Evolutionary conservation across 2,888 invertebrate species (phyloP).

Genomic region (Sminthurinus aureus): DNA sequence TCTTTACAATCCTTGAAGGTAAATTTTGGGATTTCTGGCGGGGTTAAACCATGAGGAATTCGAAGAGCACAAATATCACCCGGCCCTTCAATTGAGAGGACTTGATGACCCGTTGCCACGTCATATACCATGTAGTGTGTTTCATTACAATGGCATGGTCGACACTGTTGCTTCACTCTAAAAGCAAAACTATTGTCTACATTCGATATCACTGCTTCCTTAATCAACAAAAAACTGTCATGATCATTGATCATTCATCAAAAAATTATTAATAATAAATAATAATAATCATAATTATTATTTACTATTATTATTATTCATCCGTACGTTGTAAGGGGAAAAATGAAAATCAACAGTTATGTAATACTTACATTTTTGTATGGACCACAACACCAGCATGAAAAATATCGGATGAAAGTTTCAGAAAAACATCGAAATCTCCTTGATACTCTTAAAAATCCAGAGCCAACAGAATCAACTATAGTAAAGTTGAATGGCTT

Average conservation of each 20-base stretch:
- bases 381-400: slow-evolving; percentile 8
- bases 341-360: background rate
- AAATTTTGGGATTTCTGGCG: background rate
- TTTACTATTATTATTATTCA: background rate
- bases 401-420: background rate
- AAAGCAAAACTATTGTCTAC: background rate
- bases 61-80: slow-evolving; percentile 1
- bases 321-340: too few species aligned
- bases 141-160: background rate
- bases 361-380: background rate
- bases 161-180: background rate
- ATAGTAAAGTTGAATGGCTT: background rate
- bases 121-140: background rate
- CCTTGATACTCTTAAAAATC: background rate
- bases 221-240: background rate
- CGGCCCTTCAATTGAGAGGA: background rate
- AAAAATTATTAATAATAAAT: background rate
- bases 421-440: background rate
- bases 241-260: background rate
- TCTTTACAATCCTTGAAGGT: background rate
- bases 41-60: background rate
- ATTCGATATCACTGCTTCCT: background rate
- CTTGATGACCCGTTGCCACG: background rate
- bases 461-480: background rate
- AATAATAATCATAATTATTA: background rate